Evolutionary conservation across 2,113 vertebrate genomes (phyloP), one percentile per base, ranked within the genome.

Genomic region (Cryptotis parvus): DNA sequence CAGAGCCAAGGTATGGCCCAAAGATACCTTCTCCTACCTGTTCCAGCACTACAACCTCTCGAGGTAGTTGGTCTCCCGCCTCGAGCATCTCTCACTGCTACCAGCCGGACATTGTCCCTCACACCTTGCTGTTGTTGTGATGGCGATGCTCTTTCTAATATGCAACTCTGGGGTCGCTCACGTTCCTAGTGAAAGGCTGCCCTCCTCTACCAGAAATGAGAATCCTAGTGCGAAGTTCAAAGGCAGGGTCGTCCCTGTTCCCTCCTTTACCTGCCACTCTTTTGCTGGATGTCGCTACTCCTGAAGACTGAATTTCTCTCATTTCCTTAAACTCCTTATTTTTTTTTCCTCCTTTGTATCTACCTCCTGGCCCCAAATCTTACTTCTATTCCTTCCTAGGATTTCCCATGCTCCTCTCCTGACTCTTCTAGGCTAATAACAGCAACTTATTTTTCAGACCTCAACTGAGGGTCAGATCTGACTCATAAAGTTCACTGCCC

Each of bases 111-210:
- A 80, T 15, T 7, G 20, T 39, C 1, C 10, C 27, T 45, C 61
- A 5, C 45, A 10, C 1, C 66, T 18, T 35, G 10, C 22, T 84
- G 33, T 24, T 7, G 16, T 15, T 18, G 1, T 39, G 37, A 3
- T 37, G 37, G 66, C n/a, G 83, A 89, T 12, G 11, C 33, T 55
- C 35, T 81, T 68, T 61, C n/a, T 68, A 43, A 91, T 68, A 87
- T 61, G 35, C 8, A 87, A 74, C 79, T 63, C 24, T 84, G 35
- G 63, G 20, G 4, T 69, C 22, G 69, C 22, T 33, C n/a, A n/a
- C n/a, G 55, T 15, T 18, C 2, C 87, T 81, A 55, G 86, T 72
- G 18, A n/a, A 55, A 73, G 31, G 12, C 15, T 31, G 68, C 5
- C 12, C 76, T 84, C 41, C 33, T 43, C 41, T 69, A n/a, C 65